phyloP scores from a whole-genome alignment of 2,888 invertebrate genomes.

The Cantharis flavilabris region DNA sequence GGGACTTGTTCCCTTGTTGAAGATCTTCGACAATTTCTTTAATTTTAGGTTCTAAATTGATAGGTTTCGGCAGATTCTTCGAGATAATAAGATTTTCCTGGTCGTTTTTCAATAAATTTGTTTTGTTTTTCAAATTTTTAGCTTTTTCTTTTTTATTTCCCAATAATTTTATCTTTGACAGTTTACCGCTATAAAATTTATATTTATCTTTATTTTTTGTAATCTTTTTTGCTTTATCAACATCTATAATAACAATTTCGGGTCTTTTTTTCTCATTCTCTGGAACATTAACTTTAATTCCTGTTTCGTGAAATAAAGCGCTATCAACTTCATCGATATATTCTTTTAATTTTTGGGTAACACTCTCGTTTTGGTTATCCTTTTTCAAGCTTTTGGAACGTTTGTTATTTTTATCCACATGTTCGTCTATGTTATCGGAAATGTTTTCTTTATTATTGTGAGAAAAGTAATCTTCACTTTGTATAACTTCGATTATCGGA shows the following conservation, averaged over 20 bases:
- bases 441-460: conserved; percentile 38
- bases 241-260: conserved; percentile 52
- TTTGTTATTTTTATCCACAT: conserved; percentile 15
- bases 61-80: background rate
- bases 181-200: conserved; percentile 30
- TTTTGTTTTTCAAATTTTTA: conserved; percentile 25
- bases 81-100: conserved; percentile 31
- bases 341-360: conserved; percentile 49
- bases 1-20: conserved; percentile 43
- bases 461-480: conserved; percentile 69
- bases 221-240: conserved; percentile 53
- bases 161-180: conserved; percentile 33
- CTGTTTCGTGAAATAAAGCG: conserved; percentile 49
- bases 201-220: conserved; percentile 40
- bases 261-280: conserved; percentile 35
- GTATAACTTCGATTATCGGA: conserved; percentile 79
- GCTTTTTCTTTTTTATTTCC: conserved; percentile 39
- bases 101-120: conserved; percentile 20
- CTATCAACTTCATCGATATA: conserved; percentile 52
- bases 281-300: conserved; percentile 36
- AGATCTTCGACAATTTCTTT: conserved; percentile 60
- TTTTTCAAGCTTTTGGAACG: conserved; percentile 33
- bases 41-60: conserved; percentile 48
- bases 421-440: conserved; percentile 36
- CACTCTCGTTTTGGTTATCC: conserved; percentile 38